Evolutionary conservation across 2,797 vertebrate genomes (phyloP), one percentile per base, ranked within the genome.

Genomic region (Apogon hyalosoma): DNA sequence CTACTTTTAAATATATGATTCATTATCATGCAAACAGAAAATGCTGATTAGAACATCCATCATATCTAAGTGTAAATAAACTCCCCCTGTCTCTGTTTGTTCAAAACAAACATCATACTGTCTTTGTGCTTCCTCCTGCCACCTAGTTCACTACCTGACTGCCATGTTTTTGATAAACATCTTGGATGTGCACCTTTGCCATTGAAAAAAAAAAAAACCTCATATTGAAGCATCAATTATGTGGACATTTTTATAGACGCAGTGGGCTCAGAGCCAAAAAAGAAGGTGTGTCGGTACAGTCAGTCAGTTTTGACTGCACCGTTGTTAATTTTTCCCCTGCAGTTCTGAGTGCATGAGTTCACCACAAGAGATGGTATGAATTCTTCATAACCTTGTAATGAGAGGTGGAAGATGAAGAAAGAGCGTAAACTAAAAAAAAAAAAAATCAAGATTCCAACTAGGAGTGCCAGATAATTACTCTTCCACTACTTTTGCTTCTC

Each of bases 141-240:
- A 78, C 69, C 54, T 36, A 57, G 63, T 71, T 75, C 70, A 67
- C 83, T 53, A 58, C 69, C 50, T 67, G 64, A 80, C 63, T 75
- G 83, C 75, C 77, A 68, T 80, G 72, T 88, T 87, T 89, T 77
- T 85, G 83, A 90, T 89, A 83, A 90, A 89, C 86, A 92, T 79
- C 84, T 87, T 87, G 80, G 76, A 89, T 80, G 38, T 51, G 57
- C 82, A 80, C 87, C 85, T 52, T 86, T 51, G 67, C 79, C 63
- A 87, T 86, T 88, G 75, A 85, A 80, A 73, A 75, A 67, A 69
- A 55, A 79, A 66, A 78, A 75, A 55, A 57, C 10, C 74, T 87
- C 82, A 90, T 91, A 90, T 92, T 88, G 78, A 88, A 60, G 86
- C 90, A 89, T 92, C 82, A 90, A 88, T 91, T 92, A 88, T 86